Evolutionary conservation across 2,113 vertebrate genomes (phyloP), one percentile per base, ranked within the genome.

Genomic region (Hiodon alosoides): DNA sequence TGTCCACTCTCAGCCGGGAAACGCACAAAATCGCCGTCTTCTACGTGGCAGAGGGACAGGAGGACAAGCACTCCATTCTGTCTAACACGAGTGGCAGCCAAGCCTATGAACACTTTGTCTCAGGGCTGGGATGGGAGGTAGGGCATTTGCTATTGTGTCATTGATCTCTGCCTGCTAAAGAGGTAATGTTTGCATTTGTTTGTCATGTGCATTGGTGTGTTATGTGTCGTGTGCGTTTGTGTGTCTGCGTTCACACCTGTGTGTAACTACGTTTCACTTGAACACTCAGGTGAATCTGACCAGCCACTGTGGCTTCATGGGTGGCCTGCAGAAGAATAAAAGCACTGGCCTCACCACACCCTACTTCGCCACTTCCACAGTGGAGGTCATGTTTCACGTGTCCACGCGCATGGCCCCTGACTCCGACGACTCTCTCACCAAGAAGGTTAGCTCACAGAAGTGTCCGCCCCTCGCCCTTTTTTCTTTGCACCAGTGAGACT

Each of bases 21-120:
- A 99, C 97, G 3, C 97, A 99, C 88, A 99, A 99, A 88, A 99
- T 99, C 17, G 97, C 97, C 6, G 97, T 99, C 75, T 99, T 99
- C 90, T 99, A 98, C 74, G 95, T 99, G 78, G 97, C 97, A 55
- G 97, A 98, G 82, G 97, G 97, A 48, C 97, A 99, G 86, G 97
- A 99, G 87, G 97, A 99, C 88, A 99, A 99, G 83, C 95, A 98
- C 91, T 99, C 97, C 80, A 99, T 99, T 82, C 92, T 99, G 68
- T 97, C 96, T 9, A 99, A 98, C 84, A 96, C 93, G 74, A 89
- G 94, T 0, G 97, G 97, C 87, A 99, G 97, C 87, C 94, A 98
- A 85, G 95, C 95, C 16, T 99, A 98, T 80, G 97, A 99, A 77
- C 96, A 98, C 91, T 98, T 99, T 88, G 95, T 99, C 76, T 96